phyloP scores from a whole-genome alignment of 2,888 invertebrate genomes.

The Caenorhabditis drosophilae region DNA sequence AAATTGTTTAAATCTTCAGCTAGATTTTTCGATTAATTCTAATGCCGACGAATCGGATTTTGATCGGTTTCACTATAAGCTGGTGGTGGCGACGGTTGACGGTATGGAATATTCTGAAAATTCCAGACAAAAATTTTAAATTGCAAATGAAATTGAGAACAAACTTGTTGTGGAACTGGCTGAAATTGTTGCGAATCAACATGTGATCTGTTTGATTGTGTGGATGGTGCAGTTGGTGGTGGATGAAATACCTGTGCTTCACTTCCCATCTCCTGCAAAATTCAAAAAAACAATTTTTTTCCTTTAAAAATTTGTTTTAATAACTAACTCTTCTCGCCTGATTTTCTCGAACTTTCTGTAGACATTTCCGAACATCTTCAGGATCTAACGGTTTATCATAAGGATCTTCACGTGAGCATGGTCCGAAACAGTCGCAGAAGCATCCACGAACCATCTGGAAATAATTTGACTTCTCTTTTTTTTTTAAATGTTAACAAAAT shows the following conservation, averaged over 20 bases:
- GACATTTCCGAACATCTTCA: conserved; percentile 40
- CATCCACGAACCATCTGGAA: conserved; percentile 54
- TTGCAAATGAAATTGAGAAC: conserved; percentile 23
- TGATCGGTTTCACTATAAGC: conserved; percentile 13
- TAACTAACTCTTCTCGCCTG: conserved; percentile 27
- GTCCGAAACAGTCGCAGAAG: conserved; percentile 56
- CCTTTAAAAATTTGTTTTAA: neutral
- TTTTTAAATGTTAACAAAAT: too few species aligned
- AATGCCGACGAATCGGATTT: neutral
- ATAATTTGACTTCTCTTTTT: neutral
- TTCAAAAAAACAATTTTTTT: neutral
- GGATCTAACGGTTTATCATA: conserved; percentile 47
- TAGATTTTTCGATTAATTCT: neutral
- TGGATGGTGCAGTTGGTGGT: conserved; percentile 9
- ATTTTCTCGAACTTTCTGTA: conserved; percentile 36
- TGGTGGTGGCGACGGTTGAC: conserved; percentile 16
- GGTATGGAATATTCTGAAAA: conserved; percentile 8
- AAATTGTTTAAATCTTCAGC: too few species aligned
- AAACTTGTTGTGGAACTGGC: neutral
- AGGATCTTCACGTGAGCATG: conserved; percentile 38
- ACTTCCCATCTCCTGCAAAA: conserved; percentile 22
- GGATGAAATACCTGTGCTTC: conserved; percentile 17
- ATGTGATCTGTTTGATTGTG: neutral
- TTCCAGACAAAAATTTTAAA: conserved; percentile 6
- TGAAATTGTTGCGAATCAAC: neutral